Evolutionary conservation across 2,888 invertebrate species (phyloP).

Genomic region (Lumbricus terrestris): DNA sequence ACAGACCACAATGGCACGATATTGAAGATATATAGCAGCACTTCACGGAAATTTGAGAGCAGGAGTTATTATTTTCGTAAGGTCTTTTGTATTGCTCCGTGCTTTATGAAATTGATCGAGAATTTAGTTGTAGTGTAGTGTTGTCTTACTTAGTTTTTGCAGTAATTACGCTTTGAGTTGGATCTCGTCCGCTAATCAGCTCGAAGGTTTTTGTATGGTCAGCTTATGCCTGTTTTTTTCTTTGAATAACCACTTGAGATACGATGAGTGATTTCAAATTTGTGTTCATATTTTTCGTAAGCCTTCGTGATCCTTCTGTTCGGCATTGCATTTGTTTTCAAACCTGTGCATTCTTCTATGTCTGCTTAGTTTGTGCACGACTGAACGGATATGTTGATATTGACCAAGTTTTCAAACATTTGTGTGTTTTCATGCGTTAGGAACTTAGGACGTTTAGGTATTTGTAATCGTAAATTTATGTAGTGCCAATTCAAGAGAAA

Average conservation of each 20-base stretch:
- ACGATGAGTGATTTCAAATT: background rate
- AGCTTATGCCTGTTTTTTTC: background rate
- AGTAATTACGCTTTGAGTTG: background rate
- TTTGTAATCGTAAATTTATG: too few relatives aligned
- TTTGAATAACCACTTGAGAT: background rate
- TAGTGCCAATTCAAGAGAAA: too few relatives aligned
- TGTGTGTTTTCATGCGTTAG: background rate
- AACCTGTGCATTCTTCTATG: background rate
- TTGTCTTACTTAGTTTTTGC: background rate
- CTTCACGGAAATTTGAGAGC: background rate
- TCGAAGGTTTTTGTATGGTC: background rate
- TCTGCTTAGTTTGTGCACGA: background rate
- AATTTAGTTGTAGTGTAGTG: background rate
- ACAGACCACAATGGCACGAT: too few relatives aligned
- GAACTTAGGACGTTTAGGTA: too few relatives aligned
- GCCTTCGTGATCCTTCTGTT: background rate
- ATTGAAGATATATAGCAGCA: background rate
- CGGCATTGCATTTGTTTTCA: background rate
- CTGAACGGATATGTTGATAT: background rate
- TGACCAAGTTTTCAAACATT: background rate
- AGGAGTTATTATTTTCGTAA: background rate
- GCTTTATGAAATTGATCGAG: background rate
- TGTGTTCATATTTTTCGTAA: background rate
- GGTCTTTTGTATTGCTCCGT: background rate
- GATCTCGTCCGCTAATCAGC: background rate